Conservation (phyloP, 2,113 vertebrate genomes). For the Trogon surrucura region DNA sequence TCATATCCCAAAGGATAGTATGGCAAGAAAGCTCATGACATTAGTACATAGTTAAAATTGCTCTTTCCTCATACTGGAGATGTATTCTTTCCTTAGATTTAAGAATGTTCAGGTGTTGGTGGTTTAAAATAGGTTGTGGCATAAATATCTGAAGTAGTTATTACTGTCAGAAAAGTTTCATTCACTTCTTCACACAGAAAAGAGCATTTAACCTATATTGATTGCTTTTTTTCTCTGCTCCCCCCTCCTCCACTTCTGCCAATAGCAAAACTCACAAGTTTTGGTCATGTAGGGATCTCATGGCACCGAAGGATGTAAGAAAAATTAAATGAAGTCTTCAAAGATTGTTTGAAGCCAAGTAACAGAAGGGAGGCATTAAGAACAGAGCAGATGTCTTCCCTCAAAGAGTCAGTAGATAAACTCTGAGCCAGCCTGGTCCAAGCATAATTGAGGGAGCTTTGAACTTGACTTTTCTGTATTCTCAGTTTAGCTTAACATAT, state of each 20-base stretch:
- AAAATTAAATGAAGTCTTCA: constrained; percentile 54
- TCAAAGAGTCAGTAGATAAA: constrained; percentile 44
- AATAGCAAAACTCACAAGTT: constrained; percentile 35
- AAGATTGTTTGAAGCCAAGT: constrained; percentile 52
- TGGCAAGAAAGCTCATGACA: not conserved
- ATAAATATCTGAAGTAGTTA: constrained; percentile 20
- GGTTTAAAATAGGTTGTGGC: not conserved
- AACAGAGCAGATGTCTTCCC: constrained; percentile 44
- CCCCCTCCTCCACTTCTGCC: constrained; percentile 18
- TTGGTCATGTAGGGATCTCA: constrained; percentile 50
- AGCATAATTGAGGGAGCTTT: constrained; percentile 18
- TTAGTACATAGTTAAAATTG: not conserved
- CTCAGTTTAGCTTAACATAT: not conserved
- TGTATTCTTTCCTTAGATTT: not conserved
- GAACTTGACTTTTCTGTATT: constrained; percentile 37
- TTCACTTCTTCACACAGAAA: not conserved
- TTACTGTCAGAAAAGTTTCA: constrained; percentile 29
- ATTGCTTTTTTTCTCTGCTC: constrained; percentile 20
- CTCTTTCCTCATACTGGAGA: not conserved
- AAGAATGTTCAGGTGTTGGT: not conserved
- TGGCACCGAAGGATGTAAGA: constrained; percentile 50
- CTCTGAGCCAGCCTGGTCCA: constrained; percentile 24
- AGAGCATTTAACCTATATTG: constrained; percentile 20
- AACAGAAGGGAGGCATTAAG: constrained; percentile 33
- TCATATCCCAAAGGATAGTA: constrained; percentile 28